These are phyloP conservation scores for Sminthurides aquaticus DNA, from an alignment of 2,888 invertebrate species.

Conservation along the genomic window DNA sequence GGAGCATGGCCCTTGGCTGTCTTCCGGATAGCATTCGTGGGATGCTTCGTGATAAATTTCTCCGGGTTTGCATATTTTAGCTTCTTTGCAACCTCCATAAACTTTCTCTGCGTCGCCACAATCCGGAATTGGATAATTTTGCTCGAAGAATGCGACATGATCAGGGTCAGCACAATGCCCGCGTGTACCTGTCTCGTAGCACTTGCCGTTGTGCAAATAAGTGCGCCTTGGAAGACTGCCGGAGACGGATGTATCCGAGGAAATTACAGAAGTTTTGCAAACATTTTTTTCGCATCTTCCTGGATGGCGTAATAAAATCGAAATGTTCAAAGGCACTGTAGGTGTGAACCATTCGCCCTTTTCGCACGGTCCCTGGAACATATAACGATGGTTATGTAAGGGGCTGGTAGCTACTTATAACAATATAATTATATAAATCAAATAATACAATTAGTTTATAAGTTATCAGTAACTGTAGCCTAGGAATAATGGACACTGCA, in stretches of 20 bases:
- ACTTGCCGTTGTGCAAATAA: background rate
- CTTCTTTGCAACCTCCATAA: background rate
- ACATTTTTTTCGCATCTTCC: background rate
- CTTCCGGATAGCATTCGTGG: background rate
- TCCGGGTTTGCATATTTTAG: background rate
- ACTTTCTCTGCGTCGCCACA: background rate
- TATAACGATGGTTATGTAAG: background rate
- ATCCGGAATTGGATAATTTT: background rate
- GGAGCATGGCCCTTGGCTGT: background rate
- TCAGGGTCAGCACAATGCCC: background rate
- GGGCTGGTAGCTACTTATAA: too few species aligned
- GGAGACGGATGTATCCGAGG: background rate
- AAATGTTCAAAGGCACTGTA: background rate
- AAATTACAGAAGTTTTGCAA: background rate
- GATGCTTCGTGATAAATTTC: background rate
- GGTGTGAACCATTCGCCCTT: background rate
- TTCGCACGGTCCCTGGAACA: background rate
- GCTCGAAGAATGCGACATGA: background rate
- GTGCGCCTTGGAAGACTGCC: too few species aligned
- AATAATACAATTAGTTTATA: too few species aligned
- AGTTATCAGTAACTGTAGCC: too few species aligned
- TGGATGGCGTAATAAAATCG: background rate
- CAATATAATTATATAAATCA: too few species aligned
- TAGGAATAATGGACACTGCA: too few species aligned
- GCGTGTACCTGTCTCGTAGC: background rate